These are phyloP conservation scores for Dromiciops gliroides DNA, from an alignment of 2,113 vertebrate genomes.

Conservation along the genomic window DNA sequence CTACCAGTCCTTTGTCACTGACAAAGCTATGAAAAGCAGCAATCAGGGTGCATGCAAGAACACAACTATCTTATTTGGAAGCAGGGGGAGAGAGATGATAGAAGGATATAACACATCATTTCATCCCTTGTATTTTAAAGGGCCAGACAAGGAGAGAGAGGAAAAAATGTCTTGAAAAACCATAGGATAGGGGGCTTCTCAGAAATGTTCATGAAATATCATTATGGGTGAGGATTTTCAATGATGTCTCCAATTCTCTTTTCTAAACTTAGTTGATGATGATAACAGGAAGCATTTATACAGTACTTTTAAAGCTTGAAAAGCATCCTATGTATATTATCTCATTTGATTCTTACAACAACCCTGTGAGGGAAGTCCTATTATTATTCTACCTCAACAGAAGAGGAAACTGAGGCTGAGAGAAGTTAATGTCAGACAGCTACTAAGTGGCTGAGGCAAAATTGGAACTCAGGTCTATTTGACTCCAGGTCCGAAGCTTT, in stretches of 20 bases:
- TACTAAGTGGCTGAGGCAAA: neutral
- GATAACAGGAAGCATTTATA: neutral
- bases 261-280: constrained; percentile 1
- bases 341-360: neutral
- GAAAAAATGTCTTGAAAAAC: neutral
- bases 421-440: neutral
- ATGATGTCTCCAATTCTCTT: constrained; percentile 14
- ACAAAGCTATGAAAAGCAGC: neutral
- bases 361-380: neutral
- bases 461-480: neutral
- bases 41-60: neutral
- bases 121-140: neutral
- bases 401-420: neutral
- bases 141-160: neutral
- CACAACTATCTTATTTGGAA: constrained; percentile 14
- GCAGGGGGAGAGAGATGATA: neutral
- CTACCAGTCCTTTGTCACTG: neutral
- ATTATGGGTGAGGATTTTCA: neutral
- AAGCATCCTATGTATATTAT: neutral
- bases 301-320: neutral
- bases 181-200: neutral
- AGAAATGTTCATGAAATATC: constrained; percentile 16
- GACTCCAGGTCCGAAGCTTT: neutral
- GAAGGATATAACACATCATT: neutral
- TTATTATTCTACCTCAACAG: neutral